These are phyloP conservation scores for Gryllus longicercus DNA, from an alignment of 2,888 invertebrate species.

Conservation along the genomic window DNA sequence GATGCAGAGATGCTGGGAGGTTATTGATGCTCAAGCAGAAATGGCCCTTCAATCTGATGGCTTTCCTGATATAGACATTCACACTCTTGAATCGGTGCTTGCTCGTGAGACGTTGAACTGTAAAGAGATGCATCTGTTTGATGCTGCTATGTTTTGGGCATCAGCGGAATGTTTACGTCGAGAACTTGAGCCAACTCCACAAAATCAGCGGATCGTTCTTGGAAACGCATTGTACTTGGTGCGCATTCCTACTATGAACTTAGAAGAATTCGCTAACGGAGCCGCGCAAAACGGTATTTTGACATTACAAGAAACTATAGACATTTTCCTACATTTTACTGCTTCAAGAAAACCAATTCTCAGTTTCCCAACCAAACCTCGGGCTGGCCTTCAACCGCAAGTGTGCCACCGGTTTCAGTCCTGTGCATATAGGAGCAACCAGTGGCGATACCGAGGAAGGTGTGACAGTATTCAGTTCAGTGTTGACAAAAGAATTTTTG, in stretches of 20 bases:
- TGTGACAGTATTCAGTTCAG: conserved; percentile 97
- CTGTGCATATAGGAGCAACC: conserved; percentile 93
- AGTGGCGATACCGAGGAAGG: conserved; percentile 94
- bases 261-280: conserved; percentile 92
- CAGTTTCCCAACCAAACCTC: conserved; percentile 75
- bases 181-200: conserved; percentile 75
- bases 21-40: conserved; percentile 96
- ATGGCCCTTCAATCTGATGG: conserved; percentile 94
- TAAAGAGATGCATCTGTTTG: conserved; percentile 86
- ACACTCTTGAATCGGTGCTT: conserved; percentile 86
- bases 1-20: conserved; percentile 96
- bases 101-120: conserved; percentile 92
- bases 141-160: conserved; percentile 91
- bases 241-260: conserved; percentile 88
- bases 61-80: conserved; percentile 92
- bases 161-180: conserved; percentile 82
- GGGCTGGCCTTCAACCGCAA: conserved; percentile 86
- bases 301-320: conserved; percentile 88
- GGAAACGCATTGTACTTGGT: conserved; percentile 80
- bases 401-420: conserved; percentile 95
- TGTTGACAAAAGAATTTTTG: conserved; percentile 91
- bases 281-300: conserved; percentile 90
- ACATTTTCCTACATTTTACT: conserved; percentile 92
- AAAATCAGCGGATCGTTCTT: conserved; percentile 72
- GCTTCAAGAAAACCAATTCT: conserved; percentile 81